These are phyloP conservation scores for Halocynthia aurantium DNA, from an alignment of 23 tunicate genomes.

Conservation along the genomic window DNA sequence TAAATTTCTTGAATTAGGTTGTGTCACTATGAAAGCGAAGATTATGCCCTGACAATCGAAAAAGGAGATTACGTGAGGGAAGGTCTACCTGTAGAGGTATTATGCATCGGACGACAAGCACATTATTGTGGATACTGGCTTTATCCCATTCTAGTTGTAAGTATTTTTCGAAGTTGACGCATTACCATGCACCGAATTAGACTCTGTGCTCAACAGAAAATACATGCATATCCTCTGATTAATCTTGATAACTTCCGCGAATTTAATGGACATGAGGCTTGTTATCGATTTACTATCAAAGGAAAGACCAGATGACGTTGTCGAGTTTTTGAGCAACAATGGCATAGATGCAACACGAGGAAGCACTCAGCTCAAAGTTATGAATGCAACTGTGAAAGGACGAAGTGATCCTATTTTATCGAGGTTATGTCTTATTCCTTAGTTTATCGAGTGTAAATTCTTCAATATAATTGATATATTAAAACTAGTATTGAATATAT, in stretches of 20 bases:
- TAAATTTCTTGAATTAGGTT: slow-evolving; percentile 9
- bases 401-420: too few species aligned
- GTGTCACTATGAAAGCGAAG: slow-evolving; percentile 15
- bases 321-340: slow-evolving; percentile 7
- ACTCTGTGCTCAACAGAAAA: neutral
- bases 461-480: too few species aligned
- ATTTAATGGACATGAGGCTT: too few species aligned
- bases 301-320: slow-evolving; percentile 15
- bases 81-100: slow-evolving; percentile 26
- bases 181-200: too few species aligned
- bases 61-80: slow-evolving; percentile 41
- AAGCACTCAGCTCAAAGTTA: slow-evolving; percentile 32
- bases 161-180: neutral
- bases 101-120: slow-evolving; percentile 27
- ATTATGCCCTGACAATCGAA: neutral
- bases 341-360: slow-evolving; percentile 48
- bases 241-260: too few species aligned
- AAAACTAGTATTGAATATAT: neutral
- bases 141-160: slow-evolving; percentile 51
- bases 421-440: too few species aligned
- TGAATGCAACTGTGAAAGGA: neutral
- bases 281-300: neutral
- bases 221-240: too few species aligned
- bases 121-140: slow-evolving; percentile 36
- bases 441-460: too few species aligned